Base-by-base conservation (phyloP, 1,140 invertebrate genomes). In the Lucilia sericata region DNA sequence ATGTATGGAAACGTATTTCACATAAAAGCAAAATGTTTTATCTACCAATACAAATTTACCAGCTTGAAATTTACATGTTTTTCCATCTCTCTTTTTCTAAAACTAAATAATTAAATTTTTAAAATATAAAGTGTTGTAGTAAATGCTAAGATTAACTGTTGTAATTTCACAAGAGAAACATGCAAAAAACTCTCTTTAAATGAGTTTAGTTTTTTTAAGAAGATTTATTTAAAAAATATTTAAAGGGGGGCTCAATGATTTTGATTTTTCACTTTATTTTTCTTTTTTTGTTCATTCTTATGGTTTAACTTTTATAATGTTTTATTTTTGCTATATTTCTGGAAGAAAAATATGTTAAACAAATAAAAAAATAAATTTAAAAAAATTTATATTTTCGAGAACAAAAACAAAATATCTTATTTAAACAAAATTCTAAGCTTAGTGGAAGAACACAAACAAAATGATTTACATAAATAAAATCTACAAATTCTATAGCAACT, bases 111-210 rank as follows among this genome's bases (percentile, higher is more conserved):
- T 51, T 51, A 51, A 51, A 51, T 13, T 36, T 36, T 7, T 7
- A 51, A 51, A 51, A 51, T 3, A 51, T 17, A 51, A 55, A 55
- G 51, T 55, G 51, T 55, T 55, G 51, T 55, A 55, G 8, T 17
- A 55, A 55, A 17, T 55, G 65, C 19, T 70, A 70, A 70, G 65
- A 70, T 25, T 70, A 10, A 70, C 65, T 70, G 55, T n/a, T 60
- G 65, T 70, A 7, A 25, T 21, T 70, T 70, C 19, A 25, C 4
- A n/a, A 21, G 19, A 19, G 65, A 60, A 21, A 70, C 25, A 30
- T 30, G 25, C 25, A 30, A 30, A 30, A 21, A 19, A 21, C 65
- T 60, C n/a, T 60, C 21, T 70, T 70, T 70, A 21, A 70, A 21
- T 10, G 65, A 21, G 19, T 70, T 21, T 21, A 19, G 19, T 21